Percentiles rank a stretch among this genome's conserved stretches.
Evolutionary conservation across 2,888 invertebrate species (phyloP).

Genomic region (Drosophila falleni): DNA sequence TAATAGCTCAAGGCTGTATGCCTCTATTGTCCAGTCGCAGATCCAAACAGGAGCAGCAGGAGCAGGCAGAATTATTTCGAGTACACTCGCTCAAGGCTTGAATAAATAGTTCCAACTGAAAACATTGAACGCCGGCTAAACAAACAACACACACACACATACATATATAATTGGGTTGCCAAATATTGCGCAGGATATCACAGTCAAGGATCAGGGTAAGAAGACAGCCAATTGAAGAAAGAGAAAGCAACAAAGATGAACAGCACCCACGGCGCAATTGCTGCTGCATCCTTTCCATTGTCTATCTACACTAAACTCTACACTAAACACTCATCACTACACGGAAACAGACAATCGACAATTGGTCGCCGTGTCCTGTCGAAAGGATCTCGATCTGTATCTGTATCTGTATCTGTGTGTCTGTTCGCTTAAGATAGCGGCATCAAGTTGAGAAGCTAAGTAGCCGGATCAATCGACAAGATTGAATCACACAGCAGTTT

Average conservation of each 20-base stretch:
- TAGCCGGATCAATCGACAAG: slow-evolving; percentile 41
- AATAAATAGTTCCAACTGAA: slow-evolving; percentile 57
- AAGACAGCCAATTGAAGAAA: not conserved
- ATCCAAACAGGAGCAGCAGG: slow-evolving; percentile 6
- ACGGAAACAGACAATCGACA: slow-evolving; percentile 75
- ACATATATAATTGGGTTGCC: slow-evolving; percentile 71
- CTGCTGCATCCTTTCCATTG: slow-evolving; percentile 7
- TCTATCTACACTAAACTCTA: slow-evolving; percentile 30
- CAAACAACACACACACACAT: slow-evolving; percentile 54
- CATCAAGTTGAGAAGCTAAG: slow-evolving; percentile 71
- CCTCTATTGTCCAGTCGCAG: slow-evolving; percentile 63
- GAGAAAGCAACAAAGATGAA: not conserved
- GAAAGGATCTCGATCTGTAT: slow-evolving; percentile 2
- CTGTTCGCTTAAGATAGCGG: slow-evolving; percentile 46
- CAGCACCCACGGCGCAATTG: slow-evolving; percentile 61
- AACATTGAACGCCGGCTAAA: slow-evolving; percentile 62
- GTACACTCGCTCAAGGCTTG: slow-evolving; percentile 55
- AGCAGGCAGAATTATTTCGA: slow-evolving; percentile 16
- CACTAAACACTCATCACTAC: slow-evolving; percentile 3
- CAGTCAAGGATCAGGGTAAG: slow-evolving; percentile 24
- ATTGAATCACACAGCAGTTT: not conserved
- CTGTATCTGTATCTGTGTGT: slow-evolving; percentile 2
- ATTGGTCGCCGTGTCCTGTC: slow-evolving; percentile 39
- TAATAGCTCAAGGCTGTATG: slow-evolving; percentile 79
- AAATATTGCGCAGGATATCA: slow-evolving; percentile 70